Base-by-base conservation (phyloP, 2,888 invertebrate species). In the Drosophila falleni region DNA sequence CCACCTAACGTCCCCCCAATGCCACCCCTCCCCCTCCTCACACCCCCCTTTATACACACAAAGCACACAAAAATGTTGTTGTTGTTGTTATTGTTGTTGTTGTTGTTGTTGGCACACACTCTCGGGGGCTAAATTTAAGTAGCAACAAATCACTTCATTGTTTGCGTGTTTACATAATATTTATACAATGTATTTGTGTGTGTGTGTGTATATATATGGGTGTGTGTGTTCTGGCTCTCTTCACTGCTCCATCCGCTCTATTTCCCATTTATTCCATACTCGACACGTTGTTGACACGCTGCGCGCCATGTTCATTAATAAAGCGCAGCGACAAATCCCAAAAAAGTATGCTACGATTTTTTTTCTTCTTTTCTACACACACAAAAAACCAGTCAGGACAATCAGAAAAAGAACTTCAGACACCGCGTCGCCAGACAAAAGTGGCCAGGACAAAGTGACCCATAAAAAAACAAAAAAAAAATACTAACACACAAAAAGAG, bases 141-240 rank as follows among this genome's bases (percentile, higher is more conserved):
- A 85, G 87, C 80, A 86, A 85, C 80, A 90, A 90, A 90, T 90
- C 87, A 81, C 80, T 89, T 87, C 83, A 89, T 89, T 87, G 87
- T 87, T 89, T 81, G 85, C 81, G 78, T 85, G 89, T 85, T 88
- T 88, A 85, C 85, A 88, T 87, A 85, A 87, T 84, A 87, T 88
- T 85, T 88, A 83, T 88, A 86, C 89, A 82, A 71, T 86, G 87
- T 82, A 78, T 65, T 53, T 59, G 58, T 49, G 31, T 19, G 42
- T 39, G 31, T 44, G 29, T 44, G 5, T 23, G n/a, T 44, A 8
- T 15, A 11, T 56, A 8, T 44, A 11, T 44, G 42, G 19, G 9
- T n/a, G n/a, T 39, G 26, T 55, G 44, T 23, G n/a, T 33, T 15
- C 15, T 31, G 31, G 29, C 46, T 46, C 46, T 46, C 11, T 55